Percentiles rank a stretch among this genome's conserved stretches.
Evolutionary conservation across 2,797 vertebrate genomes (phyloP).

Genomic region (Phalanger gymnotis): DNA sequence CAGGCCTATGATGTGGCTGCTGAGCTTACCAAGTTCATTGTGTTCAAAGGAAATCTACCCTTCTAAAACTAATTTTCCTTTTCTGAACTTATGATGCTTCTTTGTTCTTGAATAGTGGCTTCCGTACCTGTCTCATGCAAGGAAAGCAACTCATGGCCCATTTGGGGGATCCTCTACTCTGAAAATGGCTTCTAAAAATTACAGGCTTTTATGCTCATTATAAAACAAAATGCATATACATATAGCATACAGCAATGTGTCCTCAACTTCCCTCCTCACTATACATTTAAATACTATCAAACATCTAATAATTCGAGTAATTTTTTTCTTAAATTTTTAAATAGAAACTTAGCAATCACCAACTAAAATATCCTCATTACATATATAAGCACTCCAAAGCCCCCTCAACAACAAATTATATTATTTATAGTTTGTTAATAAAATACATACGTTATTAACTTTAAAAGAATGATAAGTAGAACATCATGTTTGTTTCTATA

Average conservation of each 20-base stretch:
- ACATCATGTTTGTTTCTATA: not conserved
- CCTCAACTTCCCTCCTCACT: not conserved
- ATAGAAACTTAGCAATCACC: not conserved
- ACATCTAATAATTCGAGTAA: not conserved
- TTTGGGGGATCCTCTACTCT: not conserved
- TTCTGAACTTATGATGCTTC: not conserved
- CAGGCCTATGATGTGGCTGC: not conserved
- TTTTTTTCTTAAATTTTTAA: not conserved
- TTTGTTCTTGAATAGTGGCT: not conserved
- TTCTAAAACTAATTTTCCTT: not conserved
- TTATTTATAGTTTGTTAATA: not conserved
- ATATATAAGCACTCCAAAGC: not conserved
- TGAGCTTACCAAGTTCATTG: not conserved
- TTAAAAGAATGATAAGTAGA: not conserved
- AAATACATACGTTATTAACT: not conserved
- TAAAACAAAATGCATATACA: not conserved
- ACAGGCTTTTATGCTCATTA: not conserved
- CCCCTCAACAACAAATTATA: not conserved
- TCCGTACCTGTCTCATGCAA: not conserved
- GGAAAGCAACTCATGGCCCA: not conserved
- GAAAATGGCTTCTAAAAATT: not conserved
- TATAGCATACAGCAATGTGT: not conserved
- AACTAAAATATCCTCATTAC: not conserved
- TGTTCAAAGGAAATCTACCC: not conserved
- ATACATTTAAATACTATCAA: not conserved